phyloP scores from a whole-genome alignment of 2,888 invertebrate species.

The Caenorhabditis sulstoni region DNA sequence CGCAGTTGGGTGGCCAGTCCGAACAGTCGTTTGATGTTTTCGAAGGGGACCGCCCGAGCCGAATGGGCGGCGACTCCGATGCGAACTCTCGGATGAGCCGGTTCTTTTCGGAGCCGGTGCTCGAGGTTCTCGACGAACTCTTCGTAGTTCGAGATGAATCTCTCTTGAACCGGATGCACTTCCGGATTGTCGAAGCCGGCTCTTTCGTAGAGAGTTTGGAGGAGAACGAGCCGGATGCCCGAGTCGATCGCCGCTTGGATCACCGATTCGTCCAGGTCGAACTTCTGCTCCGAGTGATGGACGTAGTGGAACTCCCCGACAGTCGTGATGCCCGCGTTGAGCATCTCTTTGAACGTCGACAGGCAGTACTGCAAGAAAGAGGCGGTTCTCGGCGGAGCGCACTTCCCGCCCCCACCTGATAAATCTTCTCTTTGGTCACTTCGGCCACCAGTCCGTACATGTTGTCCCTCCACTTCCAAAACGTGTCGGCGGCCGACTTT shows the following conservation, averaged over 20 bases:
- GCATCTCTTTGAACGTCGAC: constrained; percentile 78
- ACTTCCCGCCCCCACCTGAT: constrained; percentile 63
- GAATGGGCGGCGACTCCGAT: constrained; percentile 77
- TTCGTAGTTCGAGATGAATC: constrained; percentile 68
- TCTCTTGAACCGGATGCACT: constrained; percentile 70
- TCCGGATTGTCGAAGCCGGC: constrained; percentile 73
- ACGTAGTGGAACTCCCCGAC: constrained; percentile 80
- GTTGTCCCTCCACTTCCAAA: constrained; percentile 79
- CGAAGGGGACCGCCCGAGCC: constrained; percentile 74
- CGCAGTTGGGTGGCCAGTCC: constrained; percentile 60
- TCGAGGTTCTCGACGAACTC: constrained; percentile 70
- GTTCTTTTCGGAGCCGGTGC: constrained; percentile 44
- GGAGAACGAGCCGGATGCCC: constrained; percentile 76
- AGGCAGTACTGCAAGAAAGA: constrained; percentile 70
- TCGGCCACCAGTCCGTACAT: constrained; percentile 78
- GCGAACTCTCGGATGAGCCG: constrained; percentile 36
- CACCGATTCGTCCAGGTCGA: constrained; percentile 76
- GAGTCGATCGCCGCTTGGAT: constrained; percentile 76
- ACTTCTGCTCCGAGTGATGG: constrained; percentile 73
- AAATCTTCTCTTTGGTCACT: constrained; percentile 70
- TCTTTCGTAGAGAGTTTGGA: constrained; percentile 77
- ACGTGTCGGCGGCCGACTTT: constrained; percentile 70
- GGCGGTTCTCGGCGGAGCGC: not conserved
- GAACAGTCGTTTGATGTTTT: constrained; percentile 65
- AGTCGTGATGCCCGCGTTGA: constrained; percentile 78